A percentile compares a stretch with the other conserved stretches of the same genome.
phyloP scores from a whole-genome alignment of 2,113 vertebrate species.

The Pongo pygmaeus region DNA sequence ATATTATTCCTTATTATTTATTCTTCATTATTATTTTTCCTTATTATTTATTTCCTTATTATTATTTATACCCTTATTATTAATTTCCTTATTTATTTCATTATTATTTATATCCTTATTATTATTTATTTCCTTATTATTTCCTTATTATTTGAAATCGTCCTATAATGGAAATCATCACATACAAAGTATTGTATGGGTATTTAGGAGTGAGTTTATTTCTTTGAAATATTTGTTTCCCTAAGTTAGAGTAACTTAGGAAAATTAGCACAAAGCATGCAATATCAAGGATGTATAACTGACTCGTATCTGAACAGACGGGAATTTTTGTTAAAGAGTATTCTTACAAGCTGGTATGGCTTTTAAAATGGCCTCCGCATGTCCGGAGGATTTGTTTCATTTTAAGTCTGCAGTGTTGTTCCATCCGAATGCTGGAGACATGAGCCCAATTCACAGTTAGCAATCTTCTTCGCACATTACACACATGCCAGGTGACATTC shows the following conservation, averaged over 20 bases:
- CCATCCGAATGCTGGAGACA: neutral
- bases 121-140: too few species aligned
- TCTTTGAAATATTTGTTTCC: constrained; percentile 80
- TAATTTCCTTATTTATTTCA: too few species aligned
- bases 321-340: constrained; percentile 60
- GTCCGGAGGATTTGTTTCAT: neutral
- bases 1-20: too few species aligned
- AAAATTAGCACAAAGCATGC: constrained; percentile 67
- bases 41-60: too few species aligned
- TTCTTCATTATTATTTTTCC: too few species aligned
- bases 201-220: constrained; percentile 63
- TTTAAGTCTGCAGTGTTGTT: neutral
- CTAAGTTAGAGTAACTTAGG: constrained; percentile 72
- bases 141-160: neutral
- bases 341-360: neutral
- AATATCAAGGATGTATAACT: constrained; percentile 67
- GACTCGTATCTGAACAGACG: constrained; percentile 62
- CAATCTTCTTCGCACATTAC: neutral
- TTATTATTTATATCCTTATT: too few species aligned
- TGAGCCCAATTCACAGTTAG: neutral
- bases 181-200: neutral
- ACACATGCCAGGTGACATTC: neutral
- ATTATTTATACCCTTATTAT: too few species aligned
- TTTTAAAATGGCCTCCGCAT: neutral
- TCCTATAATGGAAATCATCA: neutral